Evolutionary conservation across 2,888 invertebrate genomes (phyloP), one percentile per base, ranked within the genome.

Genomic region (Lasioglossum malachurum): DNA sequence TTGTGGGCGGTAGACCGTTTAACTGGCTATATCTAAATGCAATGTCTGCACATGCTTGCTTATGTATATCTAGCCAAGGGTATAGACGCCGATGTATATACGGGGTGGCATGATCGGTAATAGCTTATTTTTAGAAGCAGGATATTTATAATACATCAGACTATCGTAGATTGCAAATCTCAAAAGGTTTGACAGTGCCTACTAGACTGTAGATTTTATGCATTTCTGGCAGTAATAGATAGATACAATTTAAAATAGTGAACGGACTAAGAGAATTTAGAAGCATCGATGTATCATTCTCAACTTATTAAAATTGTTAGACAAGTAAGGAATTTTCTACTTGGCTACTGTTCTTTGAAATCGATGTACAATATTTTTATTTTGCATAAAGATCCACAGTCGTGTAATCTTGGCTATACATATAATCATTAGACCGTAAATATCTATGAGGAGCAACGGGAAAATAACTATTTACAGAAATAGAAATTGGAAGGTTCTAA

Each of bases 1-100:
- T 86, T 82, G 78, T 71, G 49, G 64, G 74, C 90, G 87, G 87
- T 88, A 82, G 84, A 84, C 71, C 84, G 76, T 89, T 88, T 83
- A 85, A 81, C 53, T 64, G 67, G 73, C 2, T 79, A 79, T 78
- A 76, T 82, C 86, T 81, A 90, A 80, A 86, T 88, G 83, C 76
- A 86, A 82, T 72, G 74, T 80, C 57, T 71, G 79, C 53, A 75
- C 83, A 64, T 83, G 46, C 19, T 75, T 35, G 76, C 41, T 14
- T 72, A 78, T 64, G 60, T 60, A 53, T 53, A 69, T 57, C 44
- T 79, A 75, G 31, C 38, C 53, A 16, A 19, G 44, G 38, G 14
- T 78, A 60, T 74, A 73, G 49, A 82, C 49, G 27, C 23, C 23
- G 41, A 82, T 35, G 49, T 44, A 5, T 14, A 44, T 67, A 82